Conservation (phyloP, 2,797 vertebrate species). For the Furcifer pardalis region DNA sequence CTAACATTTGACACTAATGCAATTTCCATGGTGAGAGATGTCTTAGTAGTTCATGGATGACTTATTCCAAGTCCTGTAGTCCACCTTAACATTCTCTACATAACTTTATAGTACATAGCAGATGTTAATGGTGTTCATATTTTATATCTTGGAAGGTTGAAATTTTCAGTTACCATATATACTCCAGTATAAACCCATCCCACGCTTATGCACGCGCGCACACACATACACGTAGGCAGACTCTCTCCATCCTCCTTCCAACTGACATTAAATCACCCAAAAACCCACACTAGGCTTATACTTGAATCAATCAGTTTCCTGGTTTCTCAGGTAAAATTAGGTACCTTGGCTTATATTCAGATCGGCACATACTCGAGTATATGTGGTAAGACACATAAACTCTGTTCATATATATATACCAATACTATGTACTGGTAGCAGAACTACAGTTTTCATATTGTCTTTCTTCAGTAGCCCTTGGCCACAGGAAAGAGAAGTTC, state of each 20-base stretch:
- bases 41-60: neutral
- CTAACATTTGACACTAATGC: neutral
- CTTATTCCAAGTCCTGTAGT: neutral
- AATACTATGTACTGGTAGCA: neutral
- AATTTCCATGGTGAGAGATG: neutral
- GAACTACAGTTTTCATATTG: neutral
- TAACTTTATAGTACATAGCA: neutral
- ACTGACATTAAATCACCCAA: no score
- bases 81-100: neutral
- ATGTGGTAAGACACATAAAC: no score
- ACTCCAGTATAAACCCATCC: no score
- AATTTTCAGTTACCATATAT: neutral
- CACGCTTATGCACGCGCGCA: no score
- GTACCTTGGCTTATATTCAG: no score
- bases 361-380: no score
- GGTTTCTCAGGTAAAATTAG: no score
- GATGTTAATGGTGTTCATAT: neutral
- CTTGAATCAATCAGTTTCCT: no score
- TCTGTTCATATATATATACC: neutral
- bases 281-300: no score
- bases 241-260: no score
- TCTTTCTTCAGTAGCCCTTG: neutral
- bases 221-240: no score
- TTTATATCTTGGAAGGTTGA: neutral
- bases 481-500: neutral